Evolutionary conservation across 2,113 vertebrate genomes (phyloP), one percentile per base, ranked within the genome.

Genomic region (Ardeotis arabs): DNA sequence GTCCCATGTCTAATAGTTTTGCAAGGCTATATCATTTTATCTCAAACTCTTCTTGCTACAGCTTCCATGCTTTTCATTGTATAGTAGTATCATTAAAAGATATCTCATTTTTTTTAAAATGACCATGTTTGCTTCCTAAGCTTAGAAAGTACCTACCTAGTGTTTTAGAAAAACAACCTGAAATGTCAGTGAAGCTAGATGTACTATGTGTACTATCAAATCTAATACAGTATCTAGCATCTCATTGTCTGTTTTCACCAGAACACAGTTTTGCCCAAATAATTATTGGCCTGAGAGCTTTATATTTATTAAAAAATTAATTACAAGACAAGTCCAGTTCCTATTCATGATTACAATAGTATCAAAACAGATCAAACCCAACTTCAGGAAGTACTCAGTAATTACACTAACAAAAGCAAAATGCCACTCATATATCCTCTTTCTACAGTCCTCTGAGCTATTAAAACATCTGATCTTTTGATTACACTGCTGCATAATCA

Each of bases 121-220:
- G 0, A 14, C 66, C 4, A 9, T 11, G 3, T 14, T 62, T 37
- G 2, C 59, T 87, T 89, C 9, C 23, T 69, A 58, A 9, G 14
- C 39, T 78, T 64, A 55, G 50, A 64, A 59, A 56, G 4, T 27
- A 55, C 8, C 9, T 56, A 21, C 24, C 7, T 47, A 37, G 18
- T 15, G 2, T 60, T 72, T 27, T 50, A 80, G 49, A 85, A 62
- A 37, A 91, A 63, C 22, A 44, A 2, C 9, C 6, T 20, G 14
- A 37, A 63, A n/a, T 6, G 5, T 47, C 69, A 81, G 3, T 29
- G 37, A 74, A 76, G 41, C 7, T 28, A 84, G 11, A 66, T 0
- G 0, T 23, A 12, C 4, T 44, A 5, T 33, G 25, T 2, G 7
- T n/a, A 10, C 14, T 50, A 39, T 18, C 37, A 87, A 58, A 69